Conservation (phyloP, 2,113 vertebrate species). For the Pollachius pollachius region DNA sequence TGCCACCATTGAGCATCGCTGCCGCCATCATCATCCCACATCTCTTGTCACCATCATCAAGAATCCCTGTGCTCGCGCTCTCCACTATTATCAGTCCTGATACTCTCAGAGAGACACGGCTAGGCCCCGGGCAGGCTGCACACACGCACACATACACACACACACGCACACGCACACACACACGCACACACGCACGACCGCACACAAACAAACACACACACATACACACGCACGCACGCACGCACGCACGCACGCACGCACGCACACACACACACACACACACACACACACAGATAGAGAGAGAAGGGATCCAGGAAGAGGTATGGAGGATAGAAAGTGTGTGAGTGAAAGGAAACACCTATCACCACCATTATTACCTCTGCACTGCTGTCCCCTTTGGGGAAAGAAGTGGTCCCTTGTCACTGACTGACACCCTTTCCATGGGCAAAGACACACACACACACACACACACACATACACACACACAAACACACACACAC, state of each 20-base stretch:
- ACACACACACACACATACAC: constrained; percentile 22
- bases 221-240: background rate
- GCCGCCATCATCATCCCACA: too few relatives aligned
- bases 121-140: background rate
- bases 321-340: constrained; percentile 16
- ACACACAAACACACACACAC: constrained; percentile 6
- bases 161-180: background rate
- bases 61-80: background rate
- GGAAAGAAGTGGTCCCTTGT: constrained; percentile 58
- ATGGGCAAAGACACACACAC: constrained; percentile 50
- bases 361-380: constrained; percentile 57
- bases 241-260: constrained; percentile 3
- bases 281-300: constrained; percentile 13
- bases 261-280: background rate
- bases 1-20: too few relatives aligned
- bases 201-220: background rate
- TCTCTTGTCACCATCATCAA: too few relatives aligned
- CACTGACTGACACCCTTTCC: constrained; percentile 62
- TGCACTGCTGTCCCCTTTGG: constrained; percentile 65
- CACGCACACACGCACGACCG: background rate
- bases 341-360: constrained; percentile 33
- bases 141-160: background rate
- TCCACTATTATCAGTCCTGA: constrained; percentile 1
- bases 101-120: constrained; percentile 8
- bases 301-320: constrained; percentile 7